Conservation (phyloP, 2,888 invertebrate genomes). For the Ichneumoninae sp. region DNA sequence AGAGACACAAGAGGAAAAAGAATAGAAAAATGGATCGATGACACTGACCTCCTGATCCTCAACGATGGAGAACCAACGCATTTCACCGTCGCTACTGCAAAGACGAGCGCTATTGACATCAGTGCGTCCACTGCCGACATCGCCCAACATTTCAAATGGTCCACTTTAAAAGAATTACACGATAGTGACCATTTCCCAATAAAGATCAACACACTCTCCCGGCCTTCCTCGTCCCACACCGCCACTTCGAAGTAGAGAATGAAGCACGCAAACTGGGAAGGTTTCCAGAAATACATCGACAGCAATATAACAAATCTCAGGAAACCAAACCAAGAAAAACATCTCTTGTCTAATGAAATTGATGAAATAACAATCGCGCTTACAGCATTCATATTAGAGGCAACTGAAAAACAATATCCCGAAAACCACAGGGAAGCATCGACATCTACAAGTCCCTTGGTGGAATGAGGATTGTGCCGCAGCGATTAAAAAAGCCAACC, state of each 20-base stretch:
- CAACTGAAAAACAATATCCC: conserved; percentile 57
- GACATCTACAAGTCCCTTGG: conserved; percentile 16
- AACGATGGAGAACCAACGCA: conserved; percentile 63
- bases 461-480: conserved; percentile 44
- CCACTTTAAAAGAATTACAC: conserved; percentile 25
- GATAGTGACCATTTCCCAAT: conserved; percentile 70
- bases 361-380: conserved; percentile 51
- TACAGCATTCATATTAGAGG: conserved; percentile 48
- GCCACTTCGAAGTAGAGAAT: conserved; percentile 63
- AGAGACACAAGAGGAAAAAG: conserved; percentile 58
- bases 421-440: conserved; percentile 23
- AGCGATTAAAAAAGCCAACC: not conserved
- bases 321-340: not conserved
- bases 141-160: conserved; percentile 51
- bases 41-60: conserved; percentile 48
- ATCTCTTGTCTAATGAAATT: not conserved
- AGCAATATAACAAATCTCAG: conserved; percentile 24
- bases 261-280: conserved; percentile 63
- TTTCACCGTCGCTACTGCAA: conserved; percentile 59
- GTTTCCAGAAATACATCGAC: conserved; percentile 30
- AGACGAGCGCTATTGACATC: conserved; percentile 65
- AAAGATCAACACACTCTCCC: not conserved
- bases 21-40: conserved; percentile 58
- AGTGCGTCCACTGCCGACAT: conserved; percentile 51
- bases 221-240: not conserved